A percentile compares a stretch with the other conserved stretches of the same genome.
These are phyloP conservation scores for Pyralis farinalis DNA, from an alignment of 2,888 invertebrate genomes.

Conservation along the genomic window DNA sequence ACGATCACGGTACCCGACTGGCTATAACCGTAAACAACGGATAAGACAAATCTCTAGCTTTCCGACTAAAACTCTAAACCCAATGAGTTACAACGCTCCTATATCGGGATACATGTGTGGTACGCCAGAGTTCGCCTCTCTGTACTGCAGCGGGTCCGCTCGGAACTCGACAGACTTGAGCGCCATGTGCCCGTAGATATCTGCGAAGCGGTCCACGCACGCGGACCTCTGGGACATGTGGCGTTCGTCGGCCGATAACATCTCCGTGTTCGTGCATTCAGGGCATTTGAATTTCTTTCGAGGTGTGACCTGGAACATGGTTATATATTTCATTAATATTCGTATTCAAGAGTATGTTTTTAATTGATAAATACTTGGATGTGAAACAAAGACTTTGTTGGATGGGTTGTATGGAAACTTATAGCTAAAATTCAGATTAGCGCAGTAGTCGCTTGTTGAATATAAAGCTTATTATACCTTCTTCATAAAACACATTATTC, in stretches of 20 bases:
- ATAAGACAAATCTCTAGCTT: background rate
- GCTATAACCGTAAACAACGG: too few species aligned
- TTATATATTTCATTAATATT: background rate
- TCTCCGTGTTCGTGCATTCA: slow-evolving; percentile 95
- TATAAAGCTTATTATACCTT: too few species aligned
- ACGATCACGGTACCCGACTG: too few species aligned
- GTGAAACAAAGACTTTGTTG: too few species aligned
- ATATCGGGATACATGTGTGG: slow-evolving; percentile 92
- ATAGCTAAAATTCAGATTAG: too few species aligned
- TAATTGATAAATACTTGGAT: too few species aligned
- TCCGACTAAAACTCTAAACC: background rate
- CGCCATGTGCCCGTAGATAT: slow-evolving; percentile 93
- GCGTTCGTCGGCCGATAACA: slow-evolving; percentile 94
- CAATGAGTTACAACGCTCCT: slow-evolving; percentile 86
- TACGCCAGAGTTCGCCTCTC: slow-evolving; percentile 91
- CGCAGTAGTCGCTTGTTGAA: too few species aligned
- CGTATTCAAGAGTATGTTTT: too few species aligned
- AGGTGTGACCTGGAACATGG: slow-evolving; percentile 88
- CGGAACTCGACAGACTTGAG: slow-evolving; percentile 94
- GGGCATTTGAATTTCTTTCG: slow-evolving; percentile 98
- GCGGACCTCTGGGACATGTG: slow-evolving; percentile 96
- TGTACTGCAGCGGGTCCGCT: slow-evolving; percentile 96
- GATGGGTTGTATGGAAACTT: too few species aligned
- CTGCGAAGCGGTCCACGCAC: slow-evolving; percentile 91
- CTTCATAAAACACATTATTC: too few species aligned